A percentile compares a stretch with the other conserved stretches of the same genome.
Evolutionary conservation across 1,140 invertebrate genomes (phyloP).

Genomic region (Formica exsecta): DNA sequence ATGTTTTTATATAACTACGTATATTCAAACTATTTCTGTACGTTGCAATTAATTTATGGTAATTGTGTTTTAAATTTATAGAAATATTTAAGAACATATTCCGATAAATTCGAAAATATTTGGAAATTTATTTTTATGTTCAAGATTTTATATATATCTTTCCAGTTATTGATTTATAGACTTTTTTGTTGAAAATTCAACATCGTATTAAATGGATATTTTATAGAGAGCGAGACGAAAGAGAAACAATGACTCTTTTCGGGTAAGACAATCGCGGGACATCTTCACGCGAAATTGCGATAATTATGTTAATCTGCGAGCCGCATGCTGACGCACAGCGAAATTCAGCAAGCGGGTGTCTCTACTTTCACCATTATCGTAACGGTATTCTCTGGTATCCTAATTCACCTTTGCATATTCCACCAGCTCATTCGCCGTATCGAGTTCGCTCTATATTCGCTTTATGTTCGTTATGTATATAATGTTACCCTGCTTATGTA

Average conservation of each 20-base stretch:
- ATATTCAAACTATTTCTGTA: neutral
- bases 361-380: slow-evolving; percentile 82
- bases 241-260: slow-evolving; percentile 17
- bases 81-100: neutral
- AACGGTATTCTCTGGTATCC: slow-evolving; percentile 73
- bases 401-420: slow-evolving; percentile 74
- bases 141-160: neutral
- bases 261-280: neutral
- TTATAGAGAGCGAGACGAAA: neutral
- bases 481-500: slow-evolving; percentile 30
- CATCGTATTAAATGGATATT: neutral
- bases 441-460: slow-evolving; percentile 61
- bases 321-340: slow-evolving; percentile 35
- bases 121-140: neutral
- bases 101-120: neutral
- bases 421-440: slow-evolving; percentile 59
- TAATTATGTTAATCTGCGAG: slow-evolving; percentile 66
- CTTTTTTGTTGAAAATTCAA: neutral
- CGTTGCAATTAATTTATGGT: slow-evolving; percentile 5
- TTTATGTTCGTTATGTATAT: slow-evolving; percentile 38
- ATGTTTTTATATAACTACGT: neutral
- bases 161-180: neutral
- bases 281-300: slow-evolving; percentile 50
- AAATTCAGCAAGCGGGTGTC: slow-evolving; percentile 66
- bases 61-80: neutral